Conservation (phyloP, 2,888 invertebrate genomes). For the Zaprionus obscuricornis region DNA sequence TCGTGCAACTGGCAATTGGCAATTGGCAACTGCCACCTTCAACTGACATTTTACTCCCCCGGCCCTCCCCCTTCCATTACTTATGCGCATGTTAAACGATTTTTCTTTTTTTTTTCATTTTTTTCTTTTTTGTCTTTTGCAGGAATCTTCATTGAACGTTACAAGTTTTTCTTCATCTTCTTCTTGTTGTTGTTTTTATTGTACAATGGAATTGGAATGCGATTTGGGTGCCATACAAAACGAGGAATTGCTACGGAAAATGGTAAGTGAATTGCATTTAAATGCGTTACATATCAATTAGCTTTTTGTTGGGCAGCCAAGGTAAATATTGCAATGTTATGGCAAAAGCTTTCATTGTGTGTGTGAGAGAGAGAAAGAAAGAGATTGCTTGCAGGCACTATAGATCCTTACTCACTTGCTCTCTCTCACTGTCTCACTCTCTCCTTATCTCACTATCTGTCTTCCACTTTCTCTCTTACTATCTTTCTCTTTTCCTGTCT, state of each 20-base stretch:
- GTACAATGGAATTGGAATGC: slow-evolving; percentile 84
- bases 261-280: slow-evolving; percentile 86
- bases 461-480: background rate
- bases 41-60: slow-evolving; percentile 36
- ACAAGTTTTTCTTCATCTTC: slow-evolving; percentile 33
- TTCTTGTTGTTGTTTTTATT: background rate
- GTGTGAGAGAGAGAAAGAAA: too few relatives aligned
- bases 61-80: slow-evolving; percentile 13
- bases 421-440: too few relatives aligned
- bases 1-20: too few relatives aligned
- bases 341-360: too few relatives aligned
- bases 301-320: background rate
- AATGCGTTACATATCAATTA: background rate
- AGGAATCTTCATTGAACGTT: slow-evolving; percentile 36
- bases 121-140: slow-evolving; percentile 9
- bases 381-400: too few relatives aligned
- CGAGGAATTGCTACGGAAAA: slow-evolving; percentile 90
- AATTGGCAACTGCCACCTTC: slow-evolving; percentile 29
- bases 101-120: slow-evolving; percentile 23
- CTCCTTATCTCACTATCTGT: too few relatives aligned
- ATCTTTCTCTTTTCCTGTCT: background rate
- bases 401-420: too few relatives aligned
- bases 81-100: slow-evolving; percentile 8
- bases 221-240: slow-evolving; percentile 89
- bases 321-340: too few relatives aligned